A percentile compares a stretch with the other conserved stretches of the same genome.
Evolutionary conservation across 2,888 invertebrate species (phyloP).

Genomic region (Orthonevra nobilis): DNA sequence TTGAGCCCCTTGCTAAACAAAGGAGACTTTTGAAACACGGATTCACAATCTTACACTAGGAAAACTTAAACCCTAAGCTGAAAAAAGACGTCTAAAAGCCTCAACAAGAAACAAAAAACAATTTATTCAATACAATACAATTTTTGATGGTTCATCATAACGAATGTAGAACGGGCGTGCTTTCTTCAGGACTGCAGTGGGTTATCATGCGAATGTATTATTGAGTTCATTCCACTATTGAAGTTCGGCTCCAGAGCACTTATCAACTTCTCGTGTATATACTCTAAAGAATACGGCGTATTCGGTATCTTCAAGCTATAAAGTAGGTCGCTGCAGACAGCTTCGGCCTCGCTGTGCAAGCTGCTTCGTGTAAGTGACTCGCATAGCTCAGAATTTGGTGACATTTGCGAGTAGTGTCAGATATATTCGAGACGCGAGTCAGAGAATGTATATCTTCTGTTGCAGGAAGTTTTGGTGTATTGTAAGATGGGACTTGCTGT

Average conservation of each 20-base stretch:
- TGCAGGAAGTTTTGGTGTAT: constrained; percentile 5
- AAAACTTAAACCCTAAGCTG: not conserved
- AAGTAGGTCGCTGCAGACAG: constrained; percentile 41
- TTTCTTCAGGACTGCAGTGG: not conserved
- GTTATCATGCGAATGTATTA: not conserved
- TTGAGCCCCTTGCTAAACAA: constrained; percentile 30
- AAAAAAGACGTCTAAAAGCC: constrained; percentile 32
- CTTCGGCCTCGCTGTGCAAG: constrained; percentile 70
- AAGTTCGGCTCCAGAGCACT: constrained; percentile 12
- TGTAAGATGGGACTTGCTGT: constrained; percentile 10
- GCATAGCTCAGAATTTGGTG: constrained; percentile 72
- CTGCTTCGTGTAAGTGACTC: constrained; percentile 76
- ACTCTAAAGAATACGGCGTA: not conserved
- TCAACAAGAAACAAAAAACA: too few species aligned
- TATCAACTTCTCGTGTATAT: constrained; percentile 30
- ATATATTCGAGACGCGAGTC: constrained; percentile 13
- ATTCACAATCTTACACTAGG: not conserved
- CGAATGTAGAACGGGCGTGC: not conserved
- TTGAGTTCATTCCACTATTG: constrained; percentile 3
- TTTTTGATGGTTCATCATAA: constrained; percentile 2
- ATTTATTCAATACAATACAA: not conserved
- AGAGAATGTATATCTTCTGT: constrained; percentile 21
- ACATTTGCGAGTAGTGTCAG: constrained; percentile 71
- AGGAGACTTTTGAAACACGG: constrained; percentile 36
- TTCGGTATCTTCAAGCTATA: constrained; percentile 51